Base-by-base conservation (phyloP, 2,888 invertebrate species). In the Antitype chi region DNA sequence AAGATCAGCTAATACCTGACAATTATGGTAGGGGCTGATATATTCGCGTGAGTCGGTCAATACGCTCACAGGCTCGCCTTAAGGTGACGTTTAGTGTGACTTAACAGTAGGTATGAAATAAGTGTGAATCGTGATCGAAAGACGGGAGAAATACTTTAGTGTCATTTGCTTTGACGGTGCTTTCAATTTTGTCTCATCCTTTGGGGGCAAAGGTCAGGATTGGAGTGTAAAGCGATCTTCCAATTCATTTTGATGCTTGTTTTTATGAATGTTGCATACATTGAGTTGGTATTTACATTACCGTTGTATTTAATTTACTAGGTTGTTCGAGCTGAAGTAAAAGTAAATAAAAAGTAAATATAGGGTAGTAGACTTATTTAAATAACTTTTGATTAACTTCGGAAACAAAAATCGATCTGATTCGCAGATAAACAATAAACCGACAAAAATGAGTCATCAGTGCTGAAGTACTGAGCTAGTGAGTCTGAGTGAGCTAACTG, bases 51-150 rank as follows among this genome's bases (percentile, higher is more conserved):
- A 85, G 88, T 89, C 88, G 85, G 85, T 90, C 90, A 91, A 87
- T 83, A 81, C 82, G 84, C 84, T 84, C 73, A 66, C 82, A 88
- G 85, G 78, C 87, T 88, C 85, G 92, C 93, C 92, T 90, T 89
- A 88, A 92, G 93, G 91, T 91, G 87, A 89, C 91, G 88, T 89
- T 90, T 91, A 89, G 88, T 90, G 90, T 90, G 90, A 87, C 88
- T 87, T 89, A 87, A 91, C 89, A 89, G 89, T 90, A n/a, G n/a
- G n/a, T n/a, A 84, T 90, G 90, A 89, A 87, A 89, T 78, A 85
- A 81, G 86, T 86, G 87, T 83, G 87, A 86, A 89, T 92, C 92
- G 91, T 92, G 92, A 91, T 90, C 89, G 81, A 75, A 77, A 79
- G 75, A 80, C 85, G 74, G 86, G 85, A 89, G 89, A 92, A 91